Base-by-base conservation (phyloP, 1,140 invertebrate species). In the Pogonomyrmex californicus region DNA sequence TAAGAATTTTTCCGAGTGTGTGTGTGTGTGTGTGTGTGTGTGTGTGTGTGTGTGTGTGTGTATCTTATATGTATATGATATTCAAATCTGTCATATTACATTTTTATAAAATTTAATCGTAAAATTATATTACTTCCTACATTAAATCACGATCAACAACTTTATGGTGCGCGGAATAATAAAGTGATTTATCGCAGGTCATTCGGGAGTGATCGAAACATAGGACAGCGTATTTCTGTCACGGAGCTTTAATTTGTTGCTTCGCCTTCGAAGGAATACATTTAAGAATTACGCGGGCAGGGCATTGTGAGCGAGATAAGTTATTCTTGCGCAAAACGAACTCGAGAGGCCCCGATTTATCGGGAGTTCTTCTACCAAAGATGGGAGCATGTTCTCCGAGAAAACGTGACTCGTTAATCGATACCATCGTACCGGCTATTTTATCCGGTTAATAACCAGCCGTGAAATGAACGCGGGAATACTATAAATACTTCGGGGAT, bases 381-480 rank as follows among this genome's bases (percentile, higher is more conserved):
- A 90, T 54, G 88, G 54, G 71, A 33, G 76, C 75, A 47, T 65
- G 79, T 54, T 63, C 58, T 36, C 41, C 41, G 17, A 38, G 78
- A 86, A 89, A 56, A 87, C 87, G 87, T 90, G 87, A 90, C 88
- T 87, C 44, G 70, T 77, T 90, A 90, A 90, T 89, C 88, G 87
- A 63, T 60, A 83, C 63, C 62, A 88, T 89, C 88, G 62, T 33
- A 62, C 51, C 33, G 73, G 86, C 56, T 30, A 62, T 68, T 70
- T 76, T 54, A 62, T 56, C 70, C 30, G 49, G 82, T 86, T 89
- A 86, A 86, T 89, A 88, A 86, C 65, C 58, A 58, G 73, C 23
- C 54, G 73, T 49, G 58, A 71, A 88, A 88, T 73, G 58, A 83
- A 49, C 81, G 47, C 23, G 56, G 23, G 63, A 60, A 66, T 87